Evolutionary conservation across 2,888 invertebrate species (phyloP), one percentile per base, ranked within the genome.

Genomic region (Acanthosepion lycidas): DNA sequence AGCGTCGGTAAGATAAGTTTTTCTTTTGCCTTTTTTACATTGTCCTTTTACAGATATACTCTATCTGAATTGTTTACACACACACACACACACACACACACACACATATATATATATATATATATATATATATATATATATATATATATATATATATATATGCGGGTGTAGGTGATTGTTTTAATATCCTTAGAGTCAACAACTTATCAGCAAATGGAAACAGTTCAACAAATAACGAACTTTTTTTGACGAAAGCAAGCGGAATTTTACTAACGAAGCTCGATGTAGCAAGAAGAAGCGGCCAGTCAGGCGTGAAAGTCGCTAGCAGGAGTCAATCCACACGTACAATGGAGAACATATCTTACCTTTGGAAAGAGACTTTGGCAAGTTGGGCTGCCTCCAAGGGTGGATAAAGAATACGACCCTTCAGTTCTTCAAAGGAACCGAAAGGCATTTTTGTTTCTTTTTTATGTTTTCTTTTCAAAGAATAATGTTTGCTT

Each of bases 381-480:
- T 95, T 95, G 9, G 95, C 95, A 91, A 94, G 55, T 94, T 95
- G 95, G 28, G 95, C 95, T 4, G 94, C 95, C 93, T 95, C 95
- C 94, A 95, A 95, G 20, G 95, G 94, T 20, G 95, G 95, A 48
- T 95, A 95, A n/a, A 95, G 51, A 20, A 95, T 94, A 53, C 94
- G 95, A 59, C 95, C 95, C 91, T 95, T 95, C 23, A 95, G 94
- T 91, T 94, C 94, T 94, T 95, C 94, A 91, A 95, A 94, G 51
- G 91, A 94, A 93, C 95, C 95, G 51, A 95, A 94, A 12, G 95
- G 94, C 95, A 95, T 95, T 33, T n/a, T 95, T 26, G n/a, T 91
- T 92, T 33, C 91, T 93, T 94, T 91, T 94, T 48, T 26, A 5
- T 8, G 42, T 42, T 42, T 42, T 42, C 42, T 78, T 78, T 78